Evolutionary conservation across 2,888 invertebrate species (phyloP), one percentile per base, ranked within the genome.

Genomic region (Hydriomena furcata): DNA sequence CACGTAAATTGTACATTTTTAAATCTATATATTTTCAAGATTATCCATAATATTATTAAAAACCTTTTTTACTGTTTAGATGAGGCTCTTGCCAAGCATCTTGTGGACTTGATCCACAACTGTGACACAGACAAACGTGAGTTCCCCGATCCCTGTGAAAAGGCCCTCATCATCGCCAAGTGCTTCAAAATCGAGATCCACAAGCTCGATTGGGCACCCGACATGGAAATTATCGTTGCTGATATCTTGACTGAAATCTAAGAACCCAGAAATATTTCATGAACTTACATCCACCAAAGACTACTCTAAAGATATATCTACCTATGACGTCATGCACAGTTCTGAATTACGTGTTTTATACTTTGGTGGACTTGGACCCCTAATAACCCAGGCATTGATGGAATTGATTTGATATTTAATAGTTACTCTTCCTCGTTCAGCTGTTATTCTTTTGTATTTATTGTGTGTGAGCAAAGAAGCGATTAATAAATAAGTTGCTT

Each of bases 121-220:
- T 84, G 83, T 47, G 52, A 65, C 21, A 52, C n/a, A 83, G 83
- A 83, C 48, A 80, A 76, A 0, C 60, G 71, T 0, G 46, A 45
- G 1, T 49, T 54, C 1, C 42, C 48, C 0, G 76, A 76, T 11
- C 40, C 53, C 0, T 84, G 83, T 58, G 8, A 65, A 42, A 60
- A 58, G 38, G 61, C 72, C 0, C 58, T 83, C 6, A 61, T 63
- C 30, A 54, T 79, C 7, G 71, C 71, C 41, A 74, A 65, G 37
- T 84, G 84, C 61, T 84, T 83, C 69, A 80, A 81, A 49, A 56
- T 45, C 0, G 77, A 76, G 55, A 73, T 82, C 20, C 80, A 82
- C 53, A 76, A 82, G 49, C 67, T 80, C 5, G 65, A 80, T 53
- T 81, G 82, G 81, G 77, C 79, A 1, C 83, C 83, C 0, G 55